Evolutionary conservation across 2,797 vertebrate genomes (phyloP).

Genomic region (Catostomus latipinnis): DNA sequence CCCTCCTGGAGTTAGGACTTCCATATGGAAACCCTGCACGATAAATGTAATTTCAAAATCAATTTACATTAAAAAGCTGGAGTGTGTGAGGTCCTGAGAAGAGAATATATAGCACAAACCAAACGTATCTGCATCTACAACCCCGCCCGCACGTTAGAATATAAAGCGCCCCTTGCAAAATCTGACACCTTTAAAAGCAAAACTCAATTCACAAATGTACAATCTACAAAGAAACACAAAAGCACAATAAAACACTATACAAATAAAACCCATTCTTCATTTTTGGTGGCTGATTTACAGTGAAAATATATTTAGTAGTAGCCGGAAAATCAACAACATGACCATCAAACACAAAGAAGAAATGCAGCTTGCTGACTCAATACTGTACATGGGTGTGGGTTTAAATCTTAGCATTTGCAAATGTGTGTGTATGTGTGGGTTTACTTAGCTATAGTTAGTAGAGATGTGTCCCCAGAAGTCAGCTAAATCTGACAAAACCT

Average conservation of each 20-base stretch:
- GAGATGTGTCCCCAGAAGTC: no score
- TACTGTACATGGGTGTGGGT: constrained; percentile 41
- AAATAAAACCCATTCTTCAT: not conserved
- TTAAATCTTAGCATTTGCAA: constrained; percentile 47
- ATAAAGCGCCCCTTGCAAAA: not conserved
- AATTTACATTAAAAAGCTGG: constrained; percentile 69
- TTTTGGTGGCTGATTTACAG: constrained; percentile 9
- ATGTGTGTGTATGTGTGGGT: no score
- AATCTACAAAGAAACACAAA: not conserved
- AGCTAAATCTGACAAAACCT: no score
- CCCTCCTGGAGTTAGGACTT: constrained; percentile 41
- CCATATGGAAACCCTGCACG: constrained; percentile 61
- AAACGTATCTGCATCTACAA: constrained; percentile 51
- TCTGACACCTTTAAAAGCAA: not conserved
- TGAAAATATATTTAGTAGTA: constrained; percentile 45
- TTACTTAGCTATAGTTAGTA: no score
- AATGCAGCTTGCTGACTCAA: constrained; percentile 56
- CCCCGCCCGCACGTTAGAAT: constrained; percentile 20
- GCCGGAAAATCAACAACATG: constrained; percentile 47
- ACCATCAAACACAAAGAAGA: constrained; percentile 53
- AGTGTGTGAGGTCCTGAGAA: constrained; percentile 52
- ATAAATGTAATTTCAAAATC: constrained; percentile 73
- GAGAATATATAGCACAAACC: constrained; percentile 52
- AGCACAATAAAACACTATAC: not conserved
- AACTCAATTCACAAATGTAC: not conserved